Conservation (phyloP, 2,888 invertebrate species). For the Limnephilus auricula region DNA sequence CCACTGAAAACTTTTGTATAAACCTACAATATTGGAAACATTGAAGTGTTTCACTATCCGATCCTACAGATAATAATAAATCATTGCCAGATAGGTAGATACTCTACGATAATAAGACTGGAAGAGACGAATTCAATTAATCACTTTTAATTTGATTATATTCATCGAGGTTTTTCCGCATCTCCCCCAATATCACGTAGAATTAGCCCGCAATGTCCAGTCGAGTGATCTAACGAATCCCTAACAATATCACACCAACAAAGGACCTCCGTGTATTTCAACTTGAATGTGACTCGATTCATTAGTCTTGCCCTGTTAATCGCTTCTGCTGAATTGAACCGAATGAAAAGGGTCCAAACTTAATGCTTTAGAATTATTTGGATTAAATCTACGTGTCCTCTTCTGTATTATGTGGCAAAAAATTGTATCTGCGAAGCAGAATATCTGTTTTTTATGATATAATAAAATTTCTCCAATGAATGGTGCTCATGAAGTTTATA, state of each 20-base stretch:
- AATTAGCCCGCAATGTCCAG: neutral
- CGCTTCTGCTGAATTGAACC: conserved; percentile 17
- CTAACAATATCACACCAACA: neutral
- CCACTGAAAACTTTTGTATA: neutral
- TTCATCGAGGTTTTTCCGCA: neutral
- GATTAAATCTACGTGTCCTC: neutral
- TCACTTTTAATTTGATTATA: neutral
- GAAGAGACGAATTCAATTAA: neutral
- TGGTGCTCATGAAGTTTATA: neutral
- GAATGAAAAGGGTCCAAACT: neutral
- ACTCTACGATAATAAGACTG: neutral
- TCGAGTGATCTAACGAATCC: neutral
- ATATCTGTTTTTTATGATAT: neutral
- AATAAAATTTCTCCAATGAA: neutral
- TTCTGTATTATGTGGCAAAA: neutral
- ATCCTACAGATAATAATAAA: neutral
- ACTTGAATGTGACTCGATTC: conserved; percentile 27
- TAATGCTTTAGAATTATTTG: neutral
- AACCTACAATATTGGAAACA: neutral
- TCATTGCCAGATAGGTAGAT: neutral
- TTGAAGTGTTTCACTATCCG: neutral
- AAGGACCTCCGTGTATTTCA: neutral
- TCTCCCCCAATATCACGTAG: neutral
- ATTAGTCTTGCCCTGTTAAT: conserved; percentile 15
- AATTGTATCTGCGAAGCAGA: neutral